Base-by-base conservation (phyloP, 2,888 invertebrate species). In the Apamea sordens region DNA sequence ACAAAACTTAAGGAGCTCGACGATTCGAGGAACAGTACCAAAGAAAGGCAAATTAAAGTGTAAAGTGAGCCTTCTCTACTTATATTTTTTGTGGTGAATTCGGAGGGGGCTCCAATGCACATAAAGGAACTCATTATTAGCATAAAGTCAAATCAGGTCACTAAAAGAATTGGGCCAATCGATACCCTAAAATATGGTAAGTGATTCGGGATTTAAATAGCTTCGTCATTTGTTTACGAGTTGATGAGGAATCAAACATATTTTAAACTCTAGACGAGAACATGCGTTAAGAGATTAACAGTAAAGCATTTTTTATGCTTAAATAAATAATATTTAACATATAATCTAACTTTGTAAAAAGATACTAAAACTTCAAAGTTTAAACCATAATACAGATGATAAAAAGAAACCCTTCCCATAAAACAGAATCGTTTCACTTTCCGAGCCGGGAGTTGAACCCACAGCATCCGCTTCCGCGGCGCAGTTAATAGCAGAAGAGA, bases 401-500 rank as follows among this genome's bases (percentile, higher is more conserved):
- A 68, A 77, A 41, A 65, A 77, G 41, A 7, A 7, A 59, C 73
- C 59, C 32, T 77, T 28, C 24, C 28, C 47, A 80, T 77, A 73
- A 73, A 80, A 84, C 64, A 70, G 32, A 73, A 67, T 75, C 72
- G 61, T 83, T 78, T 81, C 59, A 84, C 78, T 86, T 80, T 73
- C 69, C 47, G 32, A 77, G 44, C 77, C 73, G 77, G 82, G 85
- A 84, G 28, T 84, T 79, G 70, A 85, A 83, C 86, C 88, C 82
- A 28, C 86, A 79, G 80, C 85, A 89, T 91, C 91, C 90, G 90
- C 81, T 89, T 89, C 90, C 89, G 86, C 77, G 72, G 73, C 64
- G 71, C 72, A 75, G 79, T 75, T 87, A 86, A 80, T 83, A 68
- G 70, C 71, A 63, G 70, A 65, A 65, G 61, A 79, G 84, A 86